Conservation (phyloP, 1,140 invertebrate genomes). For the Drepana arcuata region DNA sequence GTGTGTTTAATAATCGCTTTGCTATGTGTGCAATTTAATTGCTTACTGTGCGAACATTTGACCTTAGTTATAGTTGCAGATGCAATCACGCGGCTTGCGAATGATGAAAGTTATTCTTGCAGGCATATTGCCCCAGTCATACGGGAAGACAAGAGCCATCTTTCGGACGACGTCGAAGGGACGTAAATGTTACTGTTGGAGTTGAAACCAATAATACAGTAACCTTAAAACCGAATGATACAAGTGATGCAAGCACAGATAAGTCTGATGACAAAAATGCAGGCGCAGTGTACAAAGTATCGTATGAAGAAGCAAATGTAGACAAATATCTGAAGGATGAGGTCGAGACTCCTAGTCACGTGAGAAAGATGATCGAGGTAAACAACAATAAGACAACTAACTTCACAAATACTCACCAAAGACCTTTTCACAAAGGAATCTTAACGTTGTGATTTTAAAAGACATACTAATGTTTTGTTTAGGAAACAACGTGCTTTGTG, state of each 20-base stretch:
- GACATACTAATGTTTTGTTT: too few relatives aligned
- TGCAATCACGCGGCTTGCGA: too few relatives aligned
- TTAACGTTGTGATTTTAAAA: too few relatives aligned
- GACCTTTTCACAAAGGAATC: too few relatives aligned
- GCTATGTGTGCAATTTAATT: slow-evolving; percentile 16
- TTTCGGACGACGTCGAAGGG: slow-evolving; percentile 80
- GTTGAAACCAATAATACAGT: slow-evolving; percentile 36
- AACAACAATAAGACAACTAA: too few relatives aligned
- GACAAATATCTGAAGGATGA: slow-evolving; percentile 69
- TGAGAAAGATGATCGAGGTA: slow-evolving; percentile 90
- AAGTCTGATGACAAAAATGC: slow-evolving; percentile 29
- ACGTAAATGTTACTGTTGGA: slow-evolving; percentile 69
- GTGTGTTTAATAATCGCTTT: not conserved
- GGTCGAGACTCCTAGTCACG: slow-evolving; percentile 79
- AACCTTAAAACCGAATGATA: slow-evolving; percentile 37
- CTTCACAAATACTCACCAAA: too few relatives aligned
- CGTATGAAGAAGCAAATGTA: slow-evolving; percentile 51
- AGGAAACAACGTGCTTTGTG: too few relatives aligned
- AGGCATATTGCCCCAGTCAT: slow-evolving; percentile 83
- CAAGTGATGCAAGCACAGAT: slow-evolving; percentile 26
- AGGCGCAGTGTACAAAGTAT: slow-evolving; percentile 46
- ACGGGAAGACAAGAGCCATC: slow-evolving; percentile 85
- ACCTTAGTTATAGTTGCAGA: slow-evolving; percentile 5
- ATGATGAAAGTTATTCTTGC: too few relatives aligned
- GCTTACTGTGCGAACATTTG: slow-evolving; percentile 2